Percentiles rank a stretch among this genome's conserved stretches.
These are phyloP conservation scores for Camponotus fellah DNA, from an alignment of 2,888 invertebrate species.

Conservation along the genomic window DNA sequence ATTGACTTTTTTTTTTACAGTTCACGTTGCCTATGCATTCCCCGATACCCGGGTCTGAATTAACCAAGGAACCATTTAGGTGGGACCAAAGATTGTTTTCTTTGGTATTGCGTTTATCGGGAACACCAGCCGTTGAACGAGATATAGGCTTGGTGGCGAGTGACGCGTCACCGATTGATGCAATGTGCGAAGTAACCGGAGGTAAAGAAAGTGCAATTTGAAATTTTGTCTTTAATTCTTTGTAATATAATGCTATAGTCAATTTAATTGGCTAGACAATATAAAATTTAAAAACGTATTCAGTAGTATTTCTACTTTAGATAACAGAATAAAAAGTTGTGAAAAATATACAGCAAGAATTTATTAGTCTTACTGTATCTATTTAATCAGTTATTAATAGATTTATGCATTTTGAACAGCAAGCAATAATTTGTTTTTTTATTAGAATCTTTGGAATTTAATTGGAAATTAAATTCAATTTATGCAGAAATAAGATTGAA, in stretches of 20 bases:
- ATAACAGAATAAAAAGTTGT: not conserved
- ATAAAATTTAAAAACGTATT: not conserved
- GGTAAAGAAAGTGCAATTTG: slow-evolving; percentile 87
- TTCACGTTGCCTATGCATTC: slow-evolving; percentile 97
- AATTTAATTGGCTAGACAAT: not conserved
- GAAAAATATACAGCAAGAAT: not conserved
- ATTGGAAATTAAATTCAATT: not conserved
- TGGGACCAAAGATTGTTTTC: slow-evolving; percentile 99
- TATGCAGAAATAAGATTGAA: not conserved
- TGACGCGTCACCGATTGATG: slow-evolving; percentile 97
- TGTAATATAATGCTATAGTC: not conserved
- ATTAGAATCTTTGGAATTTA: not conserved
- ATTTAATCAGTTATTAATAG: not conserved
- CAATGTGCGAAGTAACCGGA: slow-evolving; percentile 99
- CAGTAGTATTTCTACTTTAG: not conserved
- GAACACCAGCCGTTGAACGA: slow-evolving; percentile 95
- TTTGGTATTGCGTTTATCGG: slow-evolving; percentile 96
- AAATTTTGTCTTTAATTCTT: not conserved
- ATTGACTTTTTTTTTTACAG: slow-evolving; percentile 84
- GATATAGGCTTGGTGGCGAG: slow-evolving; percentile 96
- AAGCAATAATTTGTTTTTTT: not conserved
- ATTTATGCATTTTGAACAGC: not conserved
- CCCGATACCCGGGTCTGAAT: slow-evolving; percentile 97
- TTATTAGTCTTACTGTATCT: not conserved
- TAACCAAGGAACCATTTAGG: slow-evolving; percentile 99